A percentile compares a stretch with the other conserved stretches of the same genome.
Evolutionary conservation across 2,888 invertebrate genomes (phyloP).

Genomic region (Drosophila multiciliata): DNA sequence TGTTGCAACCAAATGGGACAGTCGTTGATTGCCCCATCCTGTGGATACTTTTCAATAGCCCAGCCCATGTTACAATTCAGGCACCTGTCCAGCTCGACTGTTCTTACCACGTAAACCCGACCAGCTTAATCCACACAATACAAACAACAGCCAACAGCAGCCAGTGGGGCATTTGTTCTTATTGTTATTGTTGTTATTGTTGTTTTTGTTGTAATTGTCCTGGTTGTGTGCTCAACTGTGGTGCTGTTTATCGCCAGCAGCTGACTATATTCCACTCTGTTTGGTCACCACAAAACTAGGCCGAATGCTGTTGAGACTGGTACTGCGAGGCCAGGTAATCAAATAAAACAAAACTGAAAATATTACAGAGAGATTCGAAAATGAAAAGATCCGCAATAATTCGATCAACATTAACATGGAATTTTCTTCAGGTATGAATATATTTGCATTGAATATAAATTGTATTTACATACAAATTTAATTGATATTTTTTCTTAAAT

Average conservation of each 20-base stretch:
- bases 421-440: not conserved
- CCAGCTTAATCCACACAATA: constrained; percentile 61
- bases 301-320: constrained; percentile 33
- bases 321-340: constrained; percentile 11
- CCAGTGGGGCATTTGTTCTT: constrained; percentile 13
- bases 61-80: constrained; percentile 53
- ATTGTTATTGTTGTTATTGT: not conserved
- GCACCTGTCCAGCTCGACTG: constrained; percentile 33
- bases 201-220: constrained; percentile 6
- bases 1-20: constrained; percentile 1
- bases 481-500: too few species aligned
- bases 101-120: constrained; percentile 18
- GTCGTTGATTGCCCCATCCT: constrained; percentile 50
- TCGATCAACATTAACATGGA: not conserved
- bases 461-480: not conserved
- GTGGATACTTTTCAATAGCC: constrained; percentile 20
- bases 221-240: constrained; percentile 32
- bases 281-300: constrained; percentile 10
- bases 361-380: constrained; percentile 12
- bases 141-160: constrained; percentile 48
- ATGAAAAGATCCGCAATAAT: not conserved
- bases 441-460: not conserved
- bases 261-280: constrained; percentile 37
- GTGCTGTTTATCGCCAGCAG: constrained; percentile 64
- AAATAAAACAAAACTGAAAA: not conserved